Percentiles rank a stretch among this genome's conserved stretches.
These are phyloP conservation scores for Dendrolimus punctatus DNA, from an alignment of 1,140 invertebrate genomes.

Conservation along the genomic window DNA sequence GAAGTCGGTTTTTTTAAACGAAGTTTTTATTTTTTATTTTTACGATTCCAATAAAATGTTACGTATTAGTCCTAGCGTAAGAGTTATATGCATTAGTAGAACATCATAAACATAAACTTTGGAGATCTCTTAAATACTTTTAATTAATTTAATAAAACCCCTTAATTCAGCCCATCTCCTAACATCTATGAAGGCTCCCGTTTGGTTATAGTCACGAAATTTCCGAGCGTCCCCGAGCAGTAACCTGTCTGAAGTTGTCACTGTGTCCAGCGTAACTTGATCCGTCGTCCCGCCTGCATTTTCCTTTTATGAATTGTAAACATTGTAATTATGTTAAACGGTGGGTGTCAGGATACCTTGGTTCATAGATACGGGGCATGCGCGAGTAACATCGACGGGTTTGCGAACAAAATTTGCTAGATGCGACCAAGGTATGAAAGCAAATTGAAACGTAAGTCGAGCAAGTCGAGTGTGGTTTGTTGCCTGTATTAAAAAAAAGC, in stretches of 20 bases:
- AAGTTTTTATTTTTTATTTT: too few relatives aligned
- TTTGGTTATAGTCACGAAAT: conserved; percentile 21
- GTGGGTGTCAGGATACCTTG: conserved; percentile 12
- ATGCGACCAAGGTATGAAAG: too few relatives aligned
- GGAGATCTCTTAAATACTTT: too few relatives aligned
- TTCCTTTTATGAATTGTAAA: conserved; percentile 11
- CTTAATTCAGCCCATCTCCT: conserved; percentile 21
- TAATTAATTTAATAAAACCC: too few relatives aligned
- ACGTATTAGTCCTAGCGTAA: too few relatives aligned
- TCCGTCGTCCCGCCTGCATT: conserved; percentile 4
- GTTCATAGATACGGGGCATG: conserved; percentile 15
- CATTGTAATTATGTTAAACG: conserved; percentile 13
- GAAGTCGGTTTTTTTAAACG: too few relatives aligned
- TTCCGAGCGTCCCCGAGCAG: conserved; percentile 20
- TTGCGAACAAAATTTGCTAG: conserved; percentile 1
- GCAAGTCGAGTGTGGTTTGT: too few relatives aligned
- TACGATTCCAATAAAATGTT: too few relatives aligned
- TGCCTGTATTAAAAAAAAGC: too few relatives aligned
- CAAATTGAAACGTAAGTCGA: too few relatives aligned
- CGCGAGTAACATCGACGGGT: conserved; percentile 17
- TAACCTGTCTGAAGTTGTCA: conserved; percentile 32
- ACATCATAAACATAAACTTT: too few relatives aligned
- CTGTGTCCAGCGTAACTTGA: conserved; percentile 13
- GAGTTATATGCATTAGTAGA: too few relatives aligned
- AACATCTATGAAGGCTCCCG: conserved; percentile 26